Conservation (phyloP, 2,113 vertebrate genomes). For the Pao palembangensis region DNA sequence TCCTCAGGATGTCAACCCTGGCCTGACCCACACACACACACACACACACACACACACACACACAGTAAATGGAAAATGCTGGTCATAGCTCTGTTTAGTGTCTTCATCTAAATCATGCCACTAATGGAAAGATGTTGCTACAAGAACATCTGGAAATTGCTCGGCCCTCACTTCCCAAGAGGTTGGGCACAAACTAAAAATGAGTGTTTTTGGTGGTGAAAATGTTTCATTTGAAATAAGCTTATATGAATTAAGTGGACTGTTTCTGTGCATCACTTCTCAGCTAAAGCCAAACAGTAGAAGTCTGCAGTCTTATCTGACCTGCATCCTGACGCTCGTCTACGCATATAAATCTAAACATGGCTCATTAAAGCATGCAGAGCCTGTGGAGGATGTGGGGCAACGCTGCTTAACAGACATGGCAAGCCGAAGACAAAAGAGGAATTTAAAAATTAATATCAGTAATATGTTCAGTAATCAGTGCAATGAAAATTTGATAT, state of each 20-base stretch:
- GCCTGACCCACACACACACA: slow-evolving; percentile 8
- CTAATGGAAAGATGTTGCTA: slow-evolving; percentile 17
- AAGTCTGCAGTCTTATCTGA: too few relatives aligned
- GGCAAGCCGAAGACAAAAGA: slow-evolving; percentile 1
- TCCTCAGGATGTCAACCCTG: slow-evolving; percentile 72
- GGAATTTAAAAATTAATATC: slow-evolving; percentile 18
- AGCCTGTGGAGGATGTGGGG: slow-evolving; percentile 1
- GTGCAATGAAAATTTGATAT: not conserved
- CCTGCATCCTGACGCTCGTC: too few relatives aligned
- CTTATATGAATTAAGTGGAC: not conserved
- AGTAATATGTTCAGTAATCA: slow-evolving; percentile 4
- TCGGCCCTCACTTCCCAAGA: not conserved
- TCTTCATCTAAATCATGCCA: slow-evolving; percentile 15
- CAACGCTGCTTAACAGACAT: slow-evolving; percentile 12
- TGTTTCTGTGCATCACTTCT: not conserved
- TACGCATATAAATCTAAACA: too few relatives aligned
- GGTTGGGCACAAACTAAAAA: not conserved
- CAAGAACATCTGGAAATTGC: not conserved
- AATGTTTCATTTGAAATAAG: not conserved
- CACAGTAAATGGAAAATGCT: slow-evolving; percentile 44
- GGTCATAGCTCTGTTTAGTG: slow-evolving; percentile 17
- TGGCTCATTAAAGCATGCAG: too few relatives aligned
- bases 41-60: slow-evolving; percentile 27
- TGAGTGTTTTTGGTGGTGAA: slow-evolving; percentile 1
- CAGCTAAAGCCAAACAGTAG: too few relatives aligned